A percentile compares a stretch with the other conserved stretches of the same genome.
Evolutionary conservation across 2,113 vertebrate genomes (phyloP).

Genomic region (Numenius arquata): DNA sequence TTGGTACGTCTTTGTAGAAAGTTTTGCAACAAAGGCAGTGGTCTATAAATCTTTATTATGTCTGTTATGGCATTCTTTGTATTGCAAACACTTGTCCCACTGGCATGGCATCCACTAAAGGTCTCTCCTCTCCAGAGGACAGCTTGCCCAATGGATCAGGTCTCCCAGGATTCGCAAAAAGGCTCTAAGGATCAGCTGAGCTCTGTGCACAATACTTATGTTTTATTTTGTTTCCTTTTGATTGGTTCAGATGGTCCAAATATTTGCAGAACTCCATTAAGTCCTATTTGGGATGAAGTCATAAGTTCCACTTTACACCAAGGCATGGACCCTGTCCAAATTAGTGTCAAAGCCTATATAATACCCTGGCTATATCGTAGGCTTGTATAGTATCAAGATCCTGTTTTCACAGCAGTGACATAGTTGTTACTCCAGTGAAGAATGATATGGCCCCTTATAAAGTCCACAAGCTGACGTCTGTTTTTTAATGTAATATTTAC

Average conservation of each 20-base stretch:
- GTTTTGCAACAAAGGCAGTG: not conserved
- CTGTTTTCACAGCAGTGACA: slow-evolving; percentile 62
- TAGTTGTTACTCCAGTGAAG: slow-evolving; percentile 55
- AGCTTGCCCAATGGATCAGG: not conserved
- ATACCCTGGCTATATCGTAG: slow-evolving; percentile 46
- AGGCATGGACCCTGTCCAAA: slow-evolving; percentile 43
- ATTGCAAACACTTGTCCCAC: not conserved
- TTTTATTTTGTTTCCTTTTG: slow-evolving; percentile 24
- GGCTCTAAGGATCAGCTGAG: not conserved
- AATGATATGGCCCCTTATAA: slow-evolving; percentile 56
- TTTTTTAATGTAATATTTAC: slow-evolving; percentile 66
- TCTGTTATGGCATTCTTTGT: not conserved
- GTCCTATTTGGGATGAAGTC: slow-evolving; percentile 32
- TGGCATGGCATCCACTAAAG: not conserved
- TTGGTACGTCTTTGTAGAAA: not conserved
- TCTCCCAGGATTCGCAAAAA: not conserved
- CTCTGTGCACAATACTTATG: not conserved
- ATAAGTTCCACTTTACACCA: slow-evolving; percentile 40
- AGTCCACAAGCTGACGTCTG: slow-evolving; percentile 52
- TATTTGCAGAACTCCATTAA: slow-evolving; percentile 45
- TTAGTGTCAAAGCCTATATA: slow-evolving; percentile 54
- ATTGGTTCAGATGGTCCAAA: slow-evolving; percentile 41
- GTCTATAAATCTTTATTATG: not conserved
- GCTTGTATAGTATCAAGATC: slow-evolving; percentile 40
- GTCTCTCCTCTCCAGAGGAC: not conserved